Evolutionary conservation across 2,113 vertebrate species (phyloP), one percentile per base, ranked within the genome.

Genomic region (Riparia riparia): DNA sequence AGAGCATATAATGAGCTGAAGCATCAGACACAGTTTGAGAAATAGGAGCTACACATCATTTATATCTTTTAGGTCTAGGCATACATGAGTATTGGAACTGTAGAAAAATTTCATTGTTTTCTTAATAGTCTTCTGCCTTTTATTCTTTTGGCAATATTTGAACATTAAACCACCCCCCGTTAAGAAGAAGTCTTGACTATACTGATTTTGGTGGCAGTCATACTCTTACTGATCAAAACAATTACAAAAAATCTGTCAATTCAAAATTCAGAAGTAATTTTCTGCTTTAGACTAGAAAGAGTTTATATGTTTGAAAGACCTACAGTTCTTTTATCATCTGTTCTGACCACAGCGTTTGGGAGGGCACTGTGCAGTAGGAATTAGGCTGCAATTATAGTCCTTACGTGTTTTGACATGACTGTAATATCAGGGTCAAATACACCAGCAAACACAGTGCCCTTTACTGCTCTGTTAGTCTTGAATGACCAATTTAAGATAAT

Each of bases 401-500:
- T 17, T 58, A 54, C 94, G 16, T 0, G 76, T 97, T 92, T 96
- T 93, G 54, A 86, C 90, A 65, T 57, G 96, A 90, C 24, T 88
- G 54, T n/a, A 79, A 77, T 1, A 3, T 92, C 82, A 71, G 25
- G 58, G 76, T 89, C 81, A 90, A 87, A 45, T 58, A 56, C 34
- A 25, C 79, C 60, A 82, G 74, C 37, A 61, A 81, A 78, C 71
- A 82, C 24, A 64, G 34, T 79, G 45, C 45, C 25, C 9, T 80
- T 82, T 63, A 86, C 72, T 86, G 76, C 90, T 92, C 88, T 90
- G 20, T 80, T 94, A 83, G 71, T 73, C 63, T 80, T 86, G 68
- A 96, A 94, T 92, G 82, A 83, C 66, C 3, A 0, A 89, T 68
- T 94, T 92, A 80, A 63, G n/a, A 17, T 92, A 92, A 90, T 92